Evolutionary conservation across 1,140 invertebrate species (phyloP), one percentile per base, ranked within the genome.

Genomic region (Brachionus koreanus): DNA sequence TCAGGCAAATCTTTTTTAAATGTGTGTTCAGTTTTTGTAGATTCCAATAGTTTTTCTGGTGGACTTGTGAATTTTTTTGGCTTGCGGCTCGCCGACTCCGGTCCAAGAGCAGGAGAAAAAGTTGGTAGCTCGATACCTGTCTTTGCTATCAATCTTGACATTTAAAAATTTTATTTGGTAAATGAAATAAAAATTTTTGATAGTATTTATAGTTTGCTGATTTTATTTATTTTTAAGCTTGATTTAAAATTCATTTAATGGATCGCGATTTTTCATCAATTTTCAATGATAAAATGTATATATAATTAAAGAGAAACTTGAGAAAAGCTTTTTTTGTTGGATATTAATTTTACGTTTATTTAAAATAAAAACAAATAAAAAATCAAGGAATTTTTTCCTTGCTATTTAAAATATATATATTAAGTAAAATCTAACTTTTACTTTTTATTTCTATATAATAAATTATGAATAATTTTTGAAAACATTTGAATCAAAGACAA

Each of bases 21-120:
- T 57, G 16, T 57, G 16, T 57, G 5, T 7, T 7, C 49, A 57
- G n/a, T 39, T n/a, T 39, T 9, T 5, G n/a, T 39, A 7, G 13
- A 9, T 16, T 39, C 7, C 16, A 33, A 12, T 23, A 3, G 16
- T 39, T 69, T 13, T 16, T 16, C 13, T 69, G 65, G 65, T 7
- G 13, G 33, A 12, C 6, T 39, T 19, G 37, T 69, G 33, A 39
- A 37, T 19, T 19, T 39, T 5, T 35, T 35, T 3, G 65, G 33
- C 16, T 69, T 69, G 3, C 16, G 33, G n/a, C 16, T 69, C 9
- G 35, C 37, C 37, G 65, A 69, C 19, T 69, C 65, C 6, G 65
- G 65, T 7, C 65, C 65, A 4, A 69, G 37, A n/a, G 65, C 65
- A 42, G 65, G 65, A 39, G 65, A 69, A 69, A 69, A 69, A 6